Evolutionary conservation across 2,888 invertebrate species (phyloP).

Genomic region (Tinea pellionella): DNA sequence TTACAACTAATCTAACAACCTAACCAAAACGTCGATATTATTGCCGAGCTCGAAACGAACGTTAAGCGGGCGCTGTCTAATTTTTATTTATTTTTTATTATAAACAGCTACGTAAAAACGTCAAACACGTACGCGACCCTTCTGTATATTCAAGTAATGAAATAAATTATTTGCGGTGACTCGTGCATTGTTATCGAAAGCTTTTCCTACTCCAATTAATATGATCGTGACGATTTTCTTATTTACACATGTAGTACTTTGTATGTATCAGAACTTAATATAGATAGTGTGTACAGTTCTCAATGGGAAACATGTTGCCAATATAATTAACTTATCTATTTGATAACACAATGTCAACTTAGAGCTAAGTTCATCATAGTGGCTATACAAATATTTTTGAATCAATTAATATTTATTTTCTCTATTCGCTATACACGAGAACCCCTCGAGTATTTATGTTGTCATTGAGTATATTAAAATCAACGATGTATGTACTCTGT

Average conservation of each 20-base stretch:
- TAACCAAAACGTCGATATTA: no score
- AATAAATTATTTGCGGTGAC: no score
- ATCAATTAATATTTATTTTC: not conserved
- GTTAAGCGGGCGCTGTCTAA: no score
- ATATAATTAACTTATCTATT: not conserved
- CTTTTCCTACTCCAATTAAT: no score
- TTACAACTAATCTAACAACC: no score
- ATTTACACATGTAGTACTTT: not conserved
- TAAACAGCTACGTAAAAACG: no score
- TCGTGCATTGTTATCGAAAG: no score
- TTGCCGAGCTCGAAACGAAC: no score
- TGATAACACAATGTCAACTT: constrained; percentile 1
- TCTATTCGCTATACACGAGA: no score
- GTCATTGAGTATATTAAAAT: not conserved
- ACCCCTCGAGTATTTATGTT: not conserved
- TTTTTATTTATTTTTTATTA: no score
- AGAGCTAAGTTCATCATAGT: not conserved
- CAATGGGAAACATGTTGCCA: not conserved
- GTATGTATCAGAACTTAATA: not conserved
- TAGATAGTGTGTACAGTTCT: not conserved
- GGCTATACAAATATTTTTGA: not conserved
- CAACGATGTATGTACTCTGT: not conserved
- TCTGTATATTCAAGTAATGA: no score
- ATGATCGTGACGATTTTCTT: not conserved
- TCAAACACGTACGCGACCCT: no score